A percentile compares a stretch with the other conserved stretches of the same genome.
These are phyloP conservation scores for Calliopsis andreniformis DNA, from an alignment of 1,140 invertebrate genomes.

Conservation along the genomic window DNA sequence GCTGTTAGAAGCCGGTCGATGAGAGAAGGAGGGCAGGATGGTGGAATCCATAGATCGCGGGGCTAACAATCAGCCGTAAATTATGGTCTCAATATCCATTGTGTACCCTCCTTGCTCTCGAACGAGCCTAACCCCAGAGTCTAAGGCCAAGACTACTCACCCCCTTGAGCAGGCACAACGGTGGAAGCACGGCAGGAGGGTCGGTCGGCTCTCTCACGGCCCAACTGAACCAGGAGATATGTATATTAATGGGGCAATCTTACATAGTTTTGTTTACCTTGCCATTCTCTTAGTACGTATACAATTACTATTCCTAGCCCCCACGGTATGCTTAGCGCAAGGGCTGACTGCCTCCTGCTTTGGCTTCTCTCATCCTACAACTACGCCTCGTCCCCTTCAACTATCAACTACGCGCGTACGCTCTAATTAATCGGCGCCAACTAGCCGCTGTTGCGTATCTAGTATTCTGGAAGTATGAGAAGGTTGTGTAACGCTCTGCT, in stretches of 20 bases:
- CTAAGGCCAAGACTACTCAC: conserved; percentile 80
- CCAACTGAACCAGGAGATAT: conserved; percentile 81
- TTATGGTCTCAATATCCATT: conserved; percentile 83
- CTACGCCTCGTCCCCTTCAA: conserved; percentile 30
- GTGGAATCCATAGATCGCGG: conserved; percentile 81
- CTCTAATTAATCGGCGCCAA: conserved; percentile 51
- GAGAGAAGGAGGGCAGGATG: conserved; percentile 58
- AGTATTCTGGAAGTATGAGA: too few relatives aligned
- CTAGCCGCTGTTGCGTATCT: conserved; percentile 25
- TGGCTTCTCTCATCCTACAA: neutral
- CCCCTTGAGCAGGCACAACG: conserved; percentile 53
- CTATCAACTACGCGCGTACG: conserved; percentile 27
- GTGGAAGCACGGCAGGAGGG: conserved; percentile 32
- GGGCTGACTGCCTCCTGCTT: conserved; percentile 43
- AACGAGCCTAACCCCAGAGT: conserved; percentile 78
- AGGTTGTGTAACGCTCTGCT: too few relatives aligned
- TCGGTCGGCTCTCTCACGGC: conserved; percentile 66
- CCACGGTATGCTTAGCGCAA: conserved; percentile 54
- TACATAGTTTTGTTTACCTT: conserved; percentile 83
- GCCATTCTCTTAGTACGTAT: conserved; percentile 80
- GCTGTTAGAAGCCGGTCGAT: conserved; percentile 62
- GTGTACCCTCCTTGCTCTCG: conserved; percentile 78
- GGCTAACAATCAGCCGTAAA: conserved; percentile 82
- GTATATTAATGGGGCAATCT: conserved; percentile 83
- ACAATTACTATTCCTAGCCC: conserved; percentile 79